These are phyloP conservation scores for Leptodactylus fallax DNA, from an alignment of 2,797 vertebrate genomes.

Conservation along the genomic window DNA sequence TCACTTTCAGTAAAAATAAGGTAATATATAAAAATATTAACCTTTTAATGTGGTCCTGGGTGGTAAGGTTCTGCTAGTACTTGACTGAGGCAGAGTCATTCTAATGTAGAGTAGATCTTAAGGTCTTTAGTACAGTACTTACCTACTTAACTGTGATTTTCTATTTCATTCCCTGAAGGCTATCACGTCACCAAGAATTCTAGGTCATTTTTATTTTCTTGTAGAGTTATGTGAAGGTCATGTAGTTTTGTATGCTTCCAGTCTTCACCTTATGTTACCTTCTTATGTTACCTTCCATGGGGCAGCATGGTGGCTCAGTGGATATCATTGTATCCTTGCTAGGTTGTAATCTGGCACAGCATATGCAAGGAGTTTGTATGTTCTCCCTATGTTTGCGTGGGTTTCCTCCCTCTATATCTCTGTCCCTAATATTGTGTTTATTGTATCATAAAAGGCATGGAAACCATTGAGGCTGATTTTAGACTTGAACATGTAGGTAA, in stretches of 20 bases:
- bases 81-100: neutral
- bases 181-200: neutral
- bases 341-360: no score
- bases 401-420: neutral
- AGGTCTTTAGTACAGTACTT: neutral
- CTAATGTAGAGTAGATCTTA: neutral
- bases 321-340: no score
- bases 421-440: neutral
- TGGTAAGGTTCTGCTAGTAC: neutral
- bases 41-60: neutral
- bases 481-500: neutral
- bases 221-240: neutral
- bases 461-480: neutral
- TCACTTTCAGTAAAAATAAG: neutral
- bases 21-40: neutral
- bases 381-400: no score
- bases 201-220: neutral
- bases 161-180: neutral
- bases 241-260: neutral
- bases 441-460: neutral
- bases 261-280: neutral
- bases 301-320: no score
- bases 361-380: no score
- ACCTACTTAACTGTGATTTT: neutral
- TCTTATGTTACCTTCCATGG: neutral